Evolutionary conservation across 1,140 invertebrate species (phyloP), one percentile per base, ranked within the genome.

Genomic region (Psilanteris sp.): DNA sequence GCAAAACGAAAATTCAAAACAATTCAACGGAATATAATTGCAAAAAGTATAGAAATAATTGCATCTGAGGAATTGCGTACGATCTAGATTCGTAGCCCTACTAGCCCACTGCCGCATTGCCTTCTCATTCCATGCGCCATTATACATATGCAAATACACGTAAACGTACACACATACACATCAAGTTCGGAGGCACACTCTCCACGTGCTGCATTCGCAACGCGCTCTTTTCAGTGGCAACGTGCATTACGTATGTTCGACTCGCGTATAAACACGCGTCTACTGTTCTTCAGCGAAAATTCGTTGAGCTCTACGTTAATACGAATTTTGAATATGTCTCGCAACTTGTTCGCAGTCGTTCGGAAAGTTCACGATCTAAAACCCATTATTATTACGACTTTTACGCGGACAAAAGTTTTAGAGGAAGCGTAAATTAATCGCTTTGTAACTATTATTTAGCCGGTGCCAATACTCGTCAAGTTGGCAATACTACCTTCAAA

Each of bases 101-200:
- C 82, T 86, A 85, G 83, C 85, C 85, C 80, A 86, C 57, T 85
- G 81, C 83, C 82, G 83, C 78, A 72, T 78, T 77, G 62, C 55
- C 76, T 74, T 78, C 74, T 74, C 57, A 59, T 78, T 78, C 70
- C 52, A 70, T 64, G 57, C 64, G 64, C 59, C 34, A 64, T 57
- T 59, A 67, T 72, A 68, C 34, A 43, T 68, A 68, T 67, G 26
- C 52, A 62, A 55, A 62, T 57, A 62, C 68, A 52, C 22, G 43
- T 59, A 43, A 64, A 55, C 61, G 24, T 50, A 13, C 37, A 57
- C 59, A 50, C 54, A 61, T 15, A 66, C 37, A 66, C 26, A 55
- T 64, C 48, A 50, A 70, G 61, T 39, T 59, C 24, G 48, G 16
- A 70, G 70, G 52, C n/a, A n/a, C 74, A 71, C 73, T 64, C 57